Percentiles rank a stretch among this genome's conserved stretches.
phyloP scores from a whole-genome alignment of 2,888 invertebrate genomes.

The Sisyra nigra region DNA sequence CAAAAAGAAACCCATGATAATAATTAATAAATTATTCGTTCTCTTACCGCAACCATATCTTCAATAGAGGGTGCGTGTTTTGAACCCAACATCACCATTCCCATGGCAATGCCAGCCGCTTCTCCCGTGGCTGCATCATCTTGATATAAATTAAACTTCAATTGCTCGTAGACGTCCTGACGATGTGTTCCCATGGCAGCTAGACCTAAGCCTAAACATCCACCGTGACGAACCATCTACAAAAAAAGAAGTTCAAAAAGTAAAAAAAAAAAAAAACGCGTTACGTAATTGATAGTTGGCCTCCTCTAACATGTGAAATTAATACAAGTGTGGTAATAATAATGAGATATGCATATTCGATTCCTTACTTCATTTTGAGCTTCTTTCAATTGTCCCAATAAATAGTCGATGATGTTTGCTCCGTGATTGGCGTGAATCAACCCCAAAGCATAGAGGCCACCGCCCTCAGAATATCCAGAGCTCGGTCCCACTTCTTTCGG shows the following conservation, averaged over 20 bases:
- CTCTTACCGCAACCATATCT: slow-evolving; percentile 74
- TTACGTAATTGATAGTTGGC: too few relatives aligned
- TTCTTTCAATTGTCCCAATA: slow-evolving; percentile 87
- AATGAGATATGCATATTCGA: not conserved
- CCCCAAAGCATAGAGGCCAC: slow-evolving; percentile 88
- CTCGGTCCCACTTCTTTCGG: slow-evolving; percentile 92
- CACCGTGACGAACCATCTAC: slow-evolving; percentile 90
- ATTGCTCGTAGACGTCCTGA: slow-evolving; percentile 87
- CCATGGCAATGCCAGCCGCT: slow-evolving; percentile 98
- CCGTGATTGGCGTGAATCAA: slow-evolving; percentile 99
- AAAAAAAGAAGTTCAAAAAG: slow-evolving; percentile 11
- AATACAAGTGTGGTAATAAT: not conserved
- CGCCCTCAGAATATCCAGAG: slow-evolving; percentile 86
- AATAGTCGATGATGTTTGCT: slow-evolving; percentile 86
- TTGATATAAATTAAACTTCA: slow-evolving; percentile 93
- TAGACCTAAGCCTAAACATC: slow-evolving; percentile 89
- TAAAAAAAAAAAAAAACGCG: too few relatives aligned
- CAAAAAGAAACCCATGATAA: not conserved
- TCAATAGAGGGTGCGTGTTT: slow-evolving; percentile 77
- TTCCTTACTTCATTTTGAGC: slow-evolving; percentile 69
- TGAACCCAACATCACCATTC: slow-evolving; percentile 97
- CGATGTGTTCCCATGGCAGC: slow-evolving; percentile 98
- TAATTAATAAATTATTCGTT: slow-evolving; percentile 18
- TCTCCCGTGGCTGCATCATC: slow-evolving; percentile 99
- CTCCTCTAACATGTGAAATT: not conserved